These are phyloP conservation scores for Hylaea fasciaria DNA, from an alignment of 2,888 invertebrate species.

Conservation along the genomic window DNA sequence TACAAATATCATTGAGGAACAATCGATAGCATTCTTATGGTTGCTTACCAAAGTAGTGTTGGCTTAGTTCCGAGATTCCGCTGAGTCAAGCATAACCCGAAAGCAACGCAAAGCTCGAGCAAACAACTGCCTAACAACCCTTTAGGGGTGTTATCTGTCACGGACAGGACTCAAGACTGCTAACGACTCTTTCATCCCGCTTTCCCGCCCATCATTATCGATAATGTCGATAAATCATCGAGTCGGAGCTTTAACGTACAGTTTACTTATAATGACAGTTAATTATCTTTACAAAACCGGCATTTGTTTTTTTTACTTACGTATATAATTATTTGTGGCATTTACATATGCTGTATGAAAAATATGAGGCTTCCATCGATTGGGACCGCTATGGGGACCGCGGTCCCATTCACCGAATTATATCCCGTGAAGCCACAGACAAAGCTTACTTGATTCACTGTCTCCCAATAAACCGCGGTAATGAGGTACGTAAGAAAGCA, in stretches of 20 bases:
- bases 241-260: conserved; percentile 36
- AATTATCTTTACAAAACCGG: neutral
- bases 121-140: conserved; percentile 48
- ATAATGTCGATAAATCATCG: conserved; percentile 51
- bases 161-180: conserved; percentile 66
- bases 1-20: too few species aligned
- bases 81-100: conserved; percentile 43
- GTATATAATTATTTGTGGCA: too few species aligned
- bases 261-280: conserved; percentile 26
- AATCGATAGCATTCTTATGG: too few species aligned
- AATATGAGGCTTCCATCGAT: too few species aligned
- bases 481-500: conserved; percentile 62
- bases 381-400: too few species aligned
- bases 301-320: neutral
- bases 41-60: too few species aligned
- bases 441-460: neutral
- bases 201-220: conserved; percentile 42
- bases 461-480: conserved; percentile 37
- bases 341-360: too few species aligned
- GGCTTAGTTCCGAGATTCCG: conserved; percentile 34
- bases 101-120: conserved; percentile 35
- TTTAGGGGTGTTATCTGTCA: conserved; percentile 62
- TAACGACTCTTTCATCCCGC: conserved; percentile 60
- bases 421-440: neutral
- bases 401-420: too few species aligned